phyloP scores from a whole-genome alignment of 2,113 vertebrate genomes.

The Mobula hypostoma region DNA sequence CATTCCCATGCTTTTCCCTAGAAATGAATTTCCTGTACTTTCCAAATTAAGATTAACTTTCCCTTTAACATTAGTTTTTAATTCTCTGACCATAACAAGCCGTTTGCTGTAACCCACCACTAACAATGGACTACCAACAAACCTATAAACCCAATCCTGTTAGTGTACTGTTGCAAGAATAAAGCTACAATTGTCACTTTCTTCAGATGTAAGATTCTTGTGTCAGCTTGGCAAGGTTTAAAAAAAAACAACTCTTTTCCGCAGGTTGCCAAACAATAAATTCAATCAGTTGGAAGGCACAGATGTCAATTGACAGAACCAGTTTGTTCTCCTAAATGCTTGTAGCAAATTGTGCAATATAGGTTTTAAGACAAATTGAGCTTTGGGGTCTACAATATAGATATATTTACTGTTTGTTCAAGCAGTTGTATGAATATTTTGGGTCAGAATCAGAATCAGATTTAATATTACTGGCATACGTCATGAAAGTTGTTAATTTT shows the following conservation, averaged over 20 bases:
- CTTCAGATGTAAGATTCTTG: not conserved
- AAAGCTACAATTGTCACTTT: not conserved
- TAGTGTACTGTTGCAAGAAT: not conserved
- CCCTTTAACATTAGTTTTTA: not conserved
- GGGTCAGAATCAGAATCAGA: too few relatives aligned
- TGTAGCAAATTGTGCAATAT: not conserved
- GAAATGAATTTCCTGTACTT: not conserved
- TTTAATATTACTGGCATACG: too few relatives aligned
- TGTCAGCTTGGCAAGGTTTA: not conserved
- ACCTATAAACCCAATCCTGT: not conserved
- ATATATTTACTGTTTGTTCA: not conserved
- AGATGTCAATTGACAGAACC: not conserved
- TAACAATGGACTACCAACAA: too few relatives aligned
- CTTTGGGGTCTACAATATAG: not conserved
- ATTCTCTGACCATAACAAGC: not conserved
- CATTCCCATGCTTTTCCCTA: not conserved
- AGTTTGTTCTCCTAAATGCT: not conserved
- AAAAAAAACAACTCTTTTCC: not conserved
- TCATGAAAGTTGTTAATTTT: too few relatives aligned
- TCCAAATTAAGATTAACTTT: not conserved
- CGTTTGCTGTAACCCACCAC: too few relatives aligned
- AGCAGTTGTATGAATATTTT: not conserved
- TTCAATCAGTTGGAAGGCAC: not conserved
- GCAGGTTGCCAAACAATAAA: not conserved
- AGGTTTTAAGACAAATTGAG: not conserved